Base-by-base conservation (phyloP, 2,113 vertebrate genomes). In the Rhabdomys dilectus region DNA sequence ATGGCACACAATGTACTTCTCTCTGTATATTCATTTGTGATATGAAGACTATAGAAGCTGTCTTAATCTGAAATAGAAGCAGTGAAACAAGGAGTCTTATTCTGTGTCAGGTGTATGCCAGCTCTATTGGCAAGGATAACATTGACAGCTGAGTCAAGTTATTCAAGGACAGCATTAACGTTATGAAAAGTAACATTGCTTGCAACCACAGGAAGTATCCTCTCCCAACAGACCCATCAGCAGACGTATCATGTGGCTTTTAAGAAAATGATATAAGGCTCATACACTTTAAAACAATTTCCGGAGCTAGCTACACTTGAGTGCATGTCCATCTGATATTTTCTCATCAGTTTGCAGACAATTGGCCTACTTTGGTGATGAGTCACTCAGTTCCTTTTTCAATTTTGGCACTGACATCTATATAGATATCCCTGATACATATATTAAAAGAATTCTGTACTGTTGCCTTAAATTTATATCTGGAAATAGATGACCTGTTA, bases 381-480 rank as follows among this genome's bases (percentile, higher is more conserved):
- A 97, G 86, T 97, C 97, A 97, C 95, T 91, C 82, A 94, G 86
- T 94, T 94, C 89, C 26, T 92, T 82, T 97, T 97, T 91, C 60
- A 95, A 53, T 95, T 58, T 93, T 95, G 96, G 93, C 82, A 76
- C 87, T 96, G 86, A 93, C 97, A 96, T 96, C 86, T 84, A 78
- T 91, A 84, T 48, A 93, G 68, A 51, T 73, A 84, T 87, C 73
- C 80, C 72, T 93, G 85, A 86, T 60, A 48, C 89, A 88, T 22
- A 75, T 21, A 68, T 31, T 66, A 17, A 62, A 84, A 84, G 87
- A 76, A 86, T 97, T 93, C 62, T 56, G 94, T 96, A 75, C 62
- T 88, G 26, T 88, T 91, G 53, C n/a, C 81, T 97, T 96, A 93
- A 96, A 97, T 84, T 94, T 97, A 87, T 72, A 94, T 94, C 95